These are phyloP conservation scores for Acrocephalus arundinaceus DNA, from an alignment of 2,113 vertebrate genomes.

Conservation along the genomic window DNA sequence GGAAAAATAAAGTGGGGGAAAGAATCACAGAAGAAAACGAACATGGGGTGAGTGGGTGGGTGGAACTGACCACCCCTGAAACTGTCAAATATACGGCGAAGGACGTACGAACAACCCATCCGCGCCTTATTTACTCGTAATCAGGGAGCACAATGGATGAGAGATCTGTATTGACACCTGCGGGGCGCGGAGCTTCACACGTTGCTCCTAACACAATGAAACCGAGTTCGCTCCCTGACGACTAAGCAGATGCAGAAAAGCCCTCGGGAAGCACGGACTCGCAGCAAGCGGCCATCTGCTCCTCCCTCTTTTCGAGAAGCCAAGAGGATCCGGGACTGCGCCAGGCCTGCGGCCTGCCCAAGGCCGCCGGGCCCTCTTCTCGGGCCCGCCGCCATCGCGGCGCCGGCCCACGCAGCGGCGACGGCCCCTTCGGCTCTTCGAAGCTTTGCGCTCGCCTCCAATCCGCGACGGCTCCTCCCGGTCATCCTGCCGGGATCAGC, in stretches of 20 bases:
- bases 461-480: background rate
- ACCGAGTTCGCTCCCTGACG: background rate
- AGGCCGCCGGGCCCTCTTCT: background rate
- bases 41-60: background rate
- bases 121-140: background rate
- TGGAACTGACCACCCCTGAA: background rate
- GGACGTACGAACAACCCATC: background rate
- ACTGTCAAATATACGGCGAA: rapidly evolving
- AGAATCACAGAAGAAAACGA: background rate
- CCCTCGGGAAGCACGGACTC: rapidly evolving
- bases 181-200: background rate
- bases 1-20: background rate
- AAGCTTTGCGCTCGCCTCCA: background rate
- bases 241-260: background rate
- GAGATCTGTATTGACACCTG: background rate
- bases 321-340: background rate
- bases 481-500: background rate
- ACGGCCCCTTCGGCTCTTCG: background rate
- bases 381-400: background rate
- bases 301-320: background rate
- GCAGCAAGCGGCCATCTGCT: background rate
- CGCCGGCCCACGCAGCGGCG: background rate
- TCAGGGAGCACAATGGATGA: background rate
- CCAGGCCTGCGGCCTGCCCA: background rate
- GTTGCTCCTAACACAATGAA: background rate